A percentile compares a stretch with the other conserved stretches of the same genome.
phyloP scores from a whole-genome alignment of 2,797 vertebrate genomes.

The Vireo griseus region DNA sequence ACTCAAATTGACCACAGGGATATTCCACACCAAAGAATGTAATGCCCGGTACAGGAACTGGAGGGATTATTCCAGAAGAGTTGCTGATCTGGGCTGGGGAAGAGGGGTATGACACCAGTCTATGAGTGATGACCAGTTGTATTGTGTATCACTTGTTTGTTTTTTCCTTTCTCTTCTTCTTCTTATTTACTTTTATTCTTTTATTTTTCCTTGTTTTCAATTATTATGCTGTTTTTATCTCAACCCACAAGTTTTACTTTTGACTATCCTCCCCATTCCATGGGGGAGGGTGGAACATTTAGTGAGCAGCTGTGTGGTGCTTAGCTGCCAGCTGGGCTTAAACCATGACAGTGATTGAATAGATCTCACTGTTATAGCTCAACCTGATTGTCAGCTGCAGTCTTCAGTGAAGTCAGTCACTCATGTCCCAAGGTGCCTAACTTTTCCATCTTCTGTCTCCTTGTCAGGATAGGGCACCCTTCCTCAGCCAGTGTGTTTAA shows the following conservation, averaged over 20 bases:
- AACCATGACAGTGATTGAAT: background rate
- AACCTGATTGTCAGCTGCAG: background rate
- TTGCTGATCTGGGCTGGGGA: background rate
- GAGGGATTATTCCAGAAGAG: background rate
- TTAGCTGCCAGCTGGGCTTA: background rate
- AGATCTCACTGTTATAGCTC: background rate
- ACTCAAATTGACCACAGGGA: background rate
- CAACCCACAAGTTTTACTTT: background rate
- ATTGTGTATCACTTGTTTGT: no score
- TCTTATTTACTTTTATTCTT: background rate
- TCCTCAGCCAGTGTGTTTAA: background rate
- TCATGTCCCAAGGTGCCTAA: background rate
- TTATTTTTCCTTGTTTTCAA: background rate
- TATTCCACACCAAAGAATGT: background rate
- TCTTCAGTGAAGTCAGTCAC: background rate
- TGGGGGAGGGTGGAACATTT: background rate
- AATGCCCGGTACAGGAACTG: background rate
- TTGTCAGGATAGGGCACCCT: background rate
- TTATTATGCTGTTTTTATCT: background rate
- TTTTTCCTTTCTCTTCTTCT: background rate
- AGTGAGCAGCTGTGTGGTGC: background rate
- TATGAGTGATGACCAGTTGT: fast-evolving
- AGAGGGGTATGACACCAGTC: background rate
- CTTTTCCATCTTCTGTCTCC: background rate
- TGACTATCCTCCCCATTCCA: background rate